Base-by-base conservation (phyloP, 2,888 invertebrate species). In the Hirudinaria manillensis region DNA sequence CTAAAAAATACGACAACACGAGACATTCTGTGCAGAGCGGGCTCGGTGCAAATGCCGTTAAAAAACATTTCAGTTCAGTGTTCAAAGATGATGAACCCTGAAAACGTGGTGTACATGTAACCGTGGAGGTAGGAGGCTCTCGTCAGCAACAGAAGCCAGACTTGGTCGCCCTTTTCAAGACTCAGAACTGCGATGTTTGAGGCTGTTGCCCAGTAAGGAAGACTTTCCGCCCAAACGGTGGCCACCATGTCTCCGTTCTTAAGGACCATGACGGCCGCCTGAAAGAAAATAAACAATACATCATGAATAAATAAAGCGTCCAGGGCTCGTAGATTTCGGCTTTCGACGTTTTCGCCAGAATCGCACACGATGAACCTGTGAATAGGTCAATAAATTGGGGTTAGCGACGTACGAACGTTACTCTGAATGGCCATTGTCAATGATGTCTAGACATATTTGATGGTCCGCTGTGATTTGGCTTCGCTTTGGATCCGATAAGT, bases 21-120 rank as follows among this genome's bases (percentile, higher is more conserved):
- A 61, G 13, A 61, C 24, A 61, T 27, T 61, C 24, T 16, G 10
- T 61, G 61, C 61, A 24, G 29, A 61, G 24, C 6, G 6, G 3
- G 61, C 24, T 10, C 61, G 3, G 61, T 29, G 29, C 29, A 27
- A 24, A 61, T 16, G 24, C 2, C 29, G 7, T 21, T 10, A n/a
- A 61, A 61, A 10, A 29, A 16, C 13, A 61, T 6, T 7, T 56
- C 13, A 16, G 29, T 61, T 72, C 38, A 73, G n/a, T 73, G n/a
- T 38, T 80, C 78, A 76, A 83, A 84, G 74, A 84, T 80, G 70
- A 82, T 79, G 79, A 81, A 81, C 6, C 84, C 85, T 66, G 83
- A 83, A 79, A 84, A 85, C 21, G 83, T 82, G 45, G 84, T 81
- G 79, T 84, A 85, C 85, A 85, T 84, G 80, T 83, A 85, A 56